Conservation (phyloP, 2,888 invertebrate species). For the Pristionchus japonicus region DNA sequence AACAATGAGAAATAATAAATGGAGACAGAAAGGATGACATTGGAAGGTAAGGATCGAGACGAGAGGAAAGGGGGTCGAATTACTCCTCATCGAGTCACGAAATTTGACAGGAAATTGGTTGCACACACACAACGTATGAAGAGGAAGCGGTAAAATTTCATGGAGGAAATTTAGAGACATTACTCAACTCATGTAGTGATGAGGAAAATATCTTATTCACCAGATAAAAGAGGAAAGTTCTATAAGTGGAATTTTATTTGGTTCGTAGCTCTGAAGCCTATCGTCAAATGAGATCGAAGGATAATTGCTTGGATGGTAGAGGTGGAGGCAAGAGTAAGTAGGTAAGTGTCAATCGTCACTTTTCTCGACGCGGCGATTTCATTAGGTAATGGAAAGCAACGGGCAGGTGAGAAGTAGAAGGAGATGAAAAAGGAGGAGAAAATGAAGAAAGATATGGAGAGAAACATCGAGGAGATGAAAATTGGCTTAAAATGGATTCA, state of each 20-base stretch:
- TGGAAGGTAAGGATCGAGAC: background rate
- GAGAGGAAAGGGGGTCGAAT: background rate
- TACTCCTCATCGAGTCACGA: background rate
- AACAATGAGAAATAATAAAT: background rate
- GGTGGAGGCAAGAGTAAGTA: background rate
- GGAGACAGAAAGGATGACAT: background rate
- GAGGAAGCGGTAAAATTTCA: too few species aligned
- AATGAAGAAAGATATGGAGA: too few species aligned
- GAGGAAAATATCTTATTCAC: too few species aligned
- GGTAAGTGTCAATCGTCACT: background rate
- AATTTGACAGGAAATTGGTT: conserved; percentile 39
- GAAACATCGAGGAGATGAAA: too few species aligned
- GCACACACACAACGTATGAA: background rate
- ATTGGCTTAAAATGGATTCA: too few species aligned
- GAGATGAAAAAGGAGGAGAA: background rate
- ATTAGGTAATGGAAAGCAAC: conserved; percentile 18
- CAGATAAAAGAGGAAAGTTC: too few species aligned
- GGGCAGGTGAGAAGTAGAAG: conserved; percentile 14
- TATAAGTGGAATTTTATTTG: too few species aligned
- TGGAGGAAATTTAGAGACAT: background rate
- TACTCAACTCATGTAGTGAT: too few species aligned
- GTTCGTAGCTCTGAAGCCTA: too few species aligned
- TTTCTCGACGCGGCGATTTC: conserved; percentile 3
- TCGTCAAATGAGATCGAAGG: too few species aligned
- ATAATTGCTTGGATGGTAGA: background rate